These are phyloP conservation scores for Ormyrus nitidulus DNA, from an alignment of 2,888 invertebrate genomes.

Conservation along the genomic window DNA sequence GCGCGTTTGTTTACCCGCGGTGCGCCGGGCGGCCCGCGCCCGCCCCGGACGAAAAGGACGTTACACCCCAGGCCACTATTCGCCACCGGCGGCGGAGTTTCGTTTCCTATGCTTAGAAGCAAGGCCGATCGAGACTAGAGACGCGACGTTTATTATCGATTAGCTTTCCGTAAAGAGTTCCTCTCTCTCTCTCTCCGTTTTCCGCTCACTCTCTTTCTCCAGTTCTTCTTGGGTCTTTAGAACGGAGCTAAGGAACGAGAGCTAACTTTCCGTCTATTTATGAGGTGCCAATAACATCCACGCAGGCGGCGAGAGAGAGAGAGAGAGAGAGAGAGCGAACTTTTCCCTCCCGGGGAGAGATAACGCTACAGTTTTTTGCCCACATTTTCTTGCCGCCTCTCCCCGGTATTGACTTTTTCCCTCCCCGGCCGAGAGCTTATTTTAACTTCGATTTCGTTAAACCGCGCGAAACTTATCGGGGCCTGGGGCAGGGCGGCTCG, in stretches of 20 bases:
- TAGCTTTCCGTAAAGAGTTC: slow-evolving; percentile 58
- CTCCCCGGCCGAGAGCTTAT: neutral
- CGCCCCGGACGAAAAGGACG: slow-evolving; percentile 43
- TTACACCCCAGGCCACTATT: slow-evolving; percentile 45
- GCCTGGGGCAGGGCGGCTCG: no score
- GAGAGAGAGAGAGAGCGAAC: no score
- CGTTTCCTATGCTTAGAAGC: slow-evolving; percentile 60
- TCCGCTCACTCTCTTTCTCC: slow-evolving; percentile 16
- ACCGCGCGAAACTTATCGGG: neutral
- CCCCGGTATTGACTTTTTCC: no score
- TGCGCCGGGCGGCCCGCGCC: no score
- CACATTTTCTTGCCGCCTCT: no score
- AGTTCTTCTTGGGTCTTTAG: neutral
- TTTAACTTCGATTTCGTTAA: neutral
- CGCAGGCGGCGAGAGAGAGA: neutral
- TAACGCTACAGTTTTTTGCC: no score
- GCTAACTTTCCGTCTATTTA: slow-evolving; percentile 12
- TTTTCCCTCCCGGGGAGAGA: no score
- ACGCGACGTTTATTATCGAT: slow-evolving; percentile 65
- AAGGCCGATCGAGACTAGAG: slow-evolving; percentile 59
- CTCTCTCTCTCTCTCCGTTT: slow-evolving; percentile 29
- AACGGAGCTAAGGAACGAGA: neutral
- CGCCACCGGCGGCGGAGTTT: slow-evolving; percentile 42
- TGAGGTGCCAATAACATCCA: neutral
- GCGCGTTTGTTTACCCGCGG: no score